Base-by-base conservation (phyloP, 2,797 vertebrate species). In the Sebastes baramenuke region DNA sequence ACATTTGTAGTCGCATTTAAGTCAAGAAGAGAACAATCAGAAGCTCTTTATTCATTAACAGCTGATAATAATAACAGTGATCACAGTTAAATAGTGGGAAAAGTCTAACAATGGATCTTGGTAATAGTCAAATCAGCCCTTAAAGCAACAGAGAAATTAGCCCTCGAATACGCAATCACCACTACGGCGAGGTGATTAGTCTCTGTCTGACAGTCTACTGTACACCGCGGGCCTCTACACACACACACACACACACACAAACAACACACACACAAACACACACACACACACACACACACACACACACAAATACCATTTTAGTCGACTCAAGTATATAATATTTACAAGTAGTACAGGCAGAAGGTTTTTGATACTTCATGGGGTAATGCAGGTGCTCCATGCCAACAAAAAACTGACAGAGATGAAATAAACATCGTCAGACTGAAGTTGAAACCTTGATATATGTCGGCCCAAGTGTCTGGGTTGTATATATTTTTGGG, bases 31-130 rank as follows among this genome's bases (percentile, higher is more conserved):
- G 85, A 84, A 84, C 71, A 87, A 89, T 88, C 84, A 77, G 83
- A 91, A 83, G 62, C 90, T 85, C 77, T 87, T 85, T 77, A 86
- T 86, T 86, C 81, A 83, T 89, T 87, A 90, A 84, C 76, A 88
- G 87, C 79, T 84, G 83, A 92, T 87, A 79, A 72, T 90, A 92
- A 94, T 89, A 93, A 92, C 82, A 87, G 91, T 92, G 92, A 94
- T 94, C 87, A 91, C 80, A 76, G 83, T 76, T 91, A 91, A 93
- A 91, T 78, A 73, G 80, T 73, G 85, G 78, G 20, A 86, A 89
- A 91, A 88, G 79, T 88, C 80, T 80, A 92, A 93, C 91, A 93
- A 92, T 87, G 88, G 70, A 77, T 86, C 75, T 85, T 84, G 69
- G 87, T 85, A 91, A 89, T 87, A 90, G 89, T 90, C 68, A 87